phyloP scores from a whole-genome alignment of 2,797 vertebrate genomes.

The Sebastes iracundus region DNA sequence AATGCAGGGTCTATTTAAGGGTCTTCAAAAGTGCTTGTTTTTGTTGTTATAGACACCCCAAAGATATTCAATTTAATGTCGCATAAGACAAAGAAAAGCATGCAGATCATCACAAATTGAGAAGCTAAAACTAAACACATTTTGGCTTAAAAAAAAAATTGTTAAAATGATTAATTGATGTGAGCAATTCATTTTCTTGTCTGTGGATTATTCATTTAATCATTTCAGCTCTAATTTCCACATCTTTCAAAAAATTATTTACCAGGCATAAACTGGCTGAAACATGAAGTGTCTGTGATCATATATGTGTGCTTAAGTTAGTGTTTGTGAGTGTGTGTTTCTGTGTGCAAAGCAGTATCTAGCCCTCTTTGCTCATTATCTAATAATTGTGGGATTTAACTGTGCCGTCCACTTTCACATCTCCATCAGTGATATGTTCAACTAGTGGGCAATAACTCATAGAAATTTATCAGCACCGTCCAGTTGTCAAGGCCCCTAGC shows the following conservation, averaged over 20 bases:
- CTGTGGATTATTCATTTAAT: not conserved
- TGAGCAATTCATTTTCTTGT: no score
- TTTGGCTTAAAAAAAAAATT: no score
- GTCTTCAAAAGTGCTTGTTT: not conserved
- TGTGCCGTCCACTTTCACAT: not conserved
- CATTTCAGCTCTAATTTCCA: not conserved
- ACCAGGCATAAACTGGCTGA: no score
- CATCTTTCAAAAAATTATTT: not conserved
- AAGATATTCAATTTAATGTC: not conserved
- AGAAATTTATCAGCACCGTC: conserved; percentile 28
- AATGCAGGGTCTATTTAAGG: not conserved
- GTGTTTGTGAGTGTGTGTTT: not conserved
- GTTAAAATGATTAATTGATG: not conserved
- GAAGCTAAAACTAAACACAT: no score
- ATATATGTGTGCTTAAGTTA: not conserved
- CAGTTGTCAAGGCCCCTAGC: conserved; percentile 20
- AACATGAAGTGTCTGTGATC: not conserved
- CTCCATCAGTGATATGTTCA: conserved; percentile 8
- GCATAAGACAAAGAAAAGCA: not conserved
- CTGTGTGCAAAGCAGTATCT: not conserved
- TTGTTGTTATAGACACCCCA: not conserved
- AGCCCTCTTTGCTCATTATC: not conserved
- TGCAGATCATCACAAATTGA: not conserved
- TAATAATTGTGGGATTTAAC: not conserved
- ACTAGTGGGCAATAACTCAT: conserved; percentile 23